These are phyloP conservation scores for Temnothorax rugatulus DNA, from an alignment of 2,888 invertebrate species.

Conservation along the genomic window DNA sequence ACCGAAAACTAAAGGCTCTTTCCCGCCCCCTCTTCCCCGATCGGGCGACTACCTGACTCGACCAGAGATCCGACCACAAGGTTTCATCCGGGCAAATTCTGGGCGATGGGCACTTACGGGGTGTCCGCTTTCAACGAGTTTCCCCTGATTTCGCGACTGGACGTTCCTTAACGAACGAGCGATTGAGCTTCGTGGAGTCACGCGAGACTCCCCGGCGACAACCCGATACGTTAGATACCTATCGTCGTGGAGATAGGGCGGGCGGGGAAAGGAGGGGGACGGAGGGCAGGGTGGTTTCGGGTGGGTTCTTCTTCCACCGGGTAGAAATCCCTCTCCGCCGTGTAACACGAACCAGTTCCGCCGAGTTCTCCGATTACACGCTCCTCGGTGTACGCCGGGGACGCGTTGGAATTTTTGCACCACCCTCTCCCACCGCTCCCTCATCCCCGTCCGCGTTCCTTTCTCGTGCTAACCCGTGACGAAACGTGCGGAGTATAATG, in stretches of 20 bases:
- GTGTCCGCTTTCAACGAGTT: conserved; percentile 69
- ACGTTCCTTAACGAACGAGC: conserved; percentile 60
- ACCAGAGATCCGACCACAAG: conserved; percentile 50
- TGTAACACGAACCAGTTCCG: conserved; percentile 64
- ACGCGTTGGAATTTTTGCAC: conserved; percentile 62
- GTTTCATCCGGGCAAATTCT: conserved; percentile 58
- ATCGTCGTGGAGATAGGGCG: not conserved
- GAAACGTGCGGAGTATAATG: conserved; percentile 30
- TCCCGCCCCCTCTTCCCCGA: not conserved
- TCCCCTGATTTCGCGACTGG: conserved; percentile 61
- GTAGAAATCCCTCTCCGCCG: conserved; percentile 46
- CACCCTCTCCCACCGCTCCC: conserved; percentile 7
- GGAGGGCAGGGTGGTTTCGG: conserved; percentile 36
- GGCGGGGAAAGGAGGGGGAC: not conserved
- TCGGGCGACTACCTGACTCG: conserved; percentile 49
- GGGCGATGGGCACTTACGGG: conserved; percentile 46
- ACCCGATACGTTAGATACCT: conserved; percentile 59
- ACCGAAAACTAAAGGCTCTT: not conserved
- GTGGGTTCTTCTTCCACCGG: conserved; percentile 39
- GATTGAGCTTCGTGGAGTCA: conserved; percentile 40
- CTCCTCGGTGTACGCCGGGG: conserved; percentile 27
- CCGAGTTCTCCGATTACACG: conserved; percentile 68
- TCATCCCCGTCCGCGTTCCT: not conserved
- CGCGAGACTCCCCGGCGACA: conserved; percentile 62
- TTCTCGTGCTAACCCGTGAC: conserved; percentile 37